phyloP scores from a whole-genome alignment of 2,113 vertebrate genomes.

The Athene cunicularia region DNA sequence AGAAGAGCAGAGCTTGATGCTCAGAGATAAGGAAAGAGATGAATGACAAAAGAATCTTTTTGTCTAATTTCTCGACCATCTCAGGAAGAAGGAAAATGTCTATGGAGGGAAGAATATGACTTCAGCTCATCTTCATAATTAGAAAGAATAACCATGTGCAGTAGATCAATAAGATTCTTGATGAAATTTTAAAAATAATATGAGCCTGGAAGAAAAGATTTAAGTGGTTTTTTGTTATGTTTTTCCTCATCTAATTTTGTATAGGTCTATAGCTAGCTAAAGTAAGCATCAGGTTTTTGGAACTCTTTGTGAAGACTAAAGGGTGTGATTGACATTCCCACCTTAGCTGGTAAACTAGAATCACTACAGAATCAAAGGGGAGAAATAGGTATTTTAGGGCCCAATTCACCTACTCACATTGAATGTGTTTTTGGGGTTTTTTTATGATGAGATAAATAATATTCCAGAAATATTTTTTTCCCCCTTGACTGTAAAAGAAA shows the following conservation, averaged over 20 bases:
- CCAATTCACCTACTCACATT: not conserved
- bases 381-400: not conserved
- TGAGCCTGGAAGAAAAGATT: not conserved
- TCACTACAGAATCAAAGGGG: not conserved
- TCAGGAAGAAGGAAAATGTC: not conserved
- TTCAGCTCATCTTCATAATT: not conserved
- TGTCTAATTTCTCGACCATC: not conserved
- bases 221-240: not conserved
- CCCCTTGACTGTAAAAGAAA: not conserved
- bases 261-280: not conserved
- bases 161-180: not conserved
- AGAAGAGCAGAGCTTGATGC: not conserved
- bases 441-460: not conserved
- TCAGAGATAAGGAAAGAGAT: not conserved
- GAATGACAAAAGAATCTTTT: not conserved
- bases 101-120: not conserved
- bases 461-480: not conserved
- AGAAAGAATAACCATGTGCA: not conserved
- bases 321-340: fast-evolving
- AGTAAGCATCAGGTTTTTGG: not conserved
- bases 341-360: not conserved
- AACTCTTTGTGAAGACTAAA: not conserved
- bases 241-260: not conserved
- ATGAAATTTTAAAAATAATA: not conserved
- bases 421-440: not conserved